Base-by-base conservation (phyloP, 2,888 invertebrate species). In the Amiota communis region DNA sequence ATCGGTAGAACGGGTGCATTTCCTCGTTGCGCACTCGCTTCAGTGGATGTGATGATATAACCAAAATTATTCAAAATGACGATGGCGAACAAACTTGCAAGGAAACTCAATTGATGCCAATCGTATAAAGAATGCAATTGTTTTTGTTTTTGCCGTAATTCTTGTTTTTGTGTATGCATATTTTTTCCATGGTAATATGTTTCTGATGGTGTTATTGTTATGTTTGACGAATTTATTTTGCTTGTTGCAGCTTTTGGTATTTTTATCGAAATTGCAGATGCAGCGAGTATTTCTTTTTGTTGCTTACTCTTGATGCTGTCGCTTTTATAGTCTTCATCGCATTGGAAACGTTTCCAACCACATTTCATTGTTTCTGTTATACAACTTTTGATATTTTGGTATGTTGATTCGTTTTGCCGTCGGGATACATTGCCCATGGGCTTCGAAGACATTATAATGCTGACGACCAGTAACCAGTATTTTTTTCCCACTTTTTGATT, bases 401-500 rank as follows among this genome's bases (percentile, higher is more conserved):
- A 12, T 46, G 64, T 23, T 57, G 63, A 69, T 10, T 74, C 64
- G 74, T 80, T 78, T 83, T 83, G 79, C 79, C 85, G 79, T 85
- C 84, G 81, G 88, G 87, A 89, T 87, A 88, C 88, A 87, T 87
- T 86, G 85, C 86, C 88, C 83, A 84, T 79, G 79, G 88, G 88
- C 86, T 78, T 83, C 80, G 87, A 87, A 88, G 86, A 85, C 88
- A 88, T 88, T 80, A 80, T 85, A 78, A 77, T 71, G 74, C 72
- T 72, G 70, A 75, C 72, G 23, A 51, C 36, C 17, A 47, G 6
- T 36, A 6, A 23, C 23, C 23, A 23, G 23, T 36, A 36, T 36
- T 36, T 36, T 36, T 36, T 36, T 36, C 3, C 3, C 23, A 23
- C 23, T 36, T 36, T 36, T 36, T 2, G 6, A 2, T 36, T 36